Percentiles rank a stretch among this genome's conserved stretches.
These are phyloP conservation scores for Drosophila sucinea DNA, from an alignment of 1,140 invertebrate species.

Conservation along the genomic window DNA sequence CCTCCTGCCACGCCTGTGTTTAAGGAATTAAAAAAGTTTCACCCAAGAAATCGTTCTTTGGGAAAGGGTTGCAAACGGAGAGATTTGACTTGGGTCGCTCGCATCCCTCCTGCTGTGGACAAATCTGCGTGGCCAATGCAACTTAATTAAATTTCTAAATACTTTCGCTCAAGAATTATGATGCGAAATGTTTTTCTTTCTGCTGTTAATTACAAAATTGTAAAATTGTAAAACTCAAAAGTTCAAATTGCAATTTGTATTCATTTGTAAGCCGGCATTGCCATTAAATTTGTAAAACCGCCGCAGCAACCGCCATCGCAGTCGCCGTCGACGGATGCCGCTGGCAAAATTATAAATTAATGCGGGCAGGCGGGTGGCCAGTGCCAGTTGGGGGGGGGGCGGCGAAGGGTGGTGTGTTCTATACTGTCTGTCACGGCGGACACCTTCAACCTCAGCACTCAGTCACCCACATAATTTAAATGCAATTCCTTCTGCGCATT, in stretches of 20 bases:
- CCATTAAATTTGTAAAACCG: conserved; percentile 62
- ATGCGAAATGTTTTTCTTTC: conserved; percentile 61
- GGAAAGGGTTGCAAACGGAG: conserved; percentile 52
- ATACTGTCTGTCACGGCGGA: conserved; percentile 59
- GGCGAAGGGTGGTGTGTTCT: not conserved
- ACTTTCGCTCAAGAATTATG: conserved; percentile 69
- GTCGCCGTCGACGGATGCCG: conserved; percentile 15
- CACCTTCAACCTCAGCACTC: conserved; percentile 46
- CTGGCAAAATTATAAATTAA: conserved; percentile 75
- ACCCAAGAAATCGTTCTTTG: conserved; percentile 53
- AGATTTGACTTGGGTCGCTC: not conserved
- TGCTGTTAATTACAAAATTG: conserved; percentile 76
- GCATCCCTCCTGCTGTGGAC: conserved; percentile 42
- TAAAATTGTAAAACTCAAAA: conserved; percentile 76
- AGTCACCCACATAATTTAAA: conserved; percentile 75
- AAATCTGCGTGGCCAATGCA: conserved; percentile 78
- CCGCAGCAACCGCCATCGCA: not conserved
- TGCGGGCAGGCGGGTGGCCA: conserved; percentile 45
- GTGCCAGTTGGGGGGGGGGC: conserved; percentile 23
- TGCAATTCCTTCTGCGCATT: conserved; percentile 79
- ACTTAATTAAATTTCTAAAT: conserved; percentile 78
- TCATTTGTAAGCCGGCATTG: conserved; percentile 70
- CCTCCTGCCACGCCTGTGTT: conserved; percentile 32
- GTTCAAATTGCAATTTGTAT: conserved; percentile 80
- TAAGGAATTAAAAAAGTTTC: conserved; percentile 76